Evolutionary conservation across 2,888 invertebrate species (phyloP), one percentile per base, ranked within the genome.

Genomic region (Pterostichus madidus): DNA sequence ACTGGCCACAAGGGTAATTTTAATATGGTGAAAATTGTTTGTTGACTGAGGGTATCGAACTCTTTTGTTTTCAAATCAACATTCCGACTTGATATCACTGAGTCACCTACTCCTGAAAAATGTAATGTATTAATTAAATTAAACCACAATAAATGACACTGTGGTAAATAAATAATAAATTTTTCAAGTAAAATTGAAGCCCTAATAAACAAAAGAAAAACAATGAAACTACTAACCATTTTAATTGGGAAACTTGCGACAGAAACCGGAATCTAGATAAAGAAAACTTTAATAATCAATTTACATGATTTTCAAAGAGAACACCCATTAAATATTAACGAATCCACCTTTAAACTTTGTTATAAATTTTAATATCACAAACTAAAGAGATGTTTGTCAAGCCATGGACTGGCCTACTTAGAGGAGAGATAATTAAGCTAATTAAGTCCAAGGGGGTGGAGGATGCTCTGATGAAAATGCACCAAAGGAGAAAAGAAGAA

Each of bases 391-490:
- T 35, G 24, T 56, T 39, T n/a, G 15, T 75, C 53, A 39, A 68
- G 13, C 35, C 64, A 0, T 49, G n/a, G 31, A 13, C 7, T 49
- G 52, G 53, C 53, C 76, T 32, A 76, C 15, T 76, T 76, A 10
- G 11, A 52, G 24, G n/a, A 8, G 76, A 56, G 13, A 56, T 39
- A 56, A 53, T 76, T 76, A 52, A 35, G 52, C 52, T 75, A 52
- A 75, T 39, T 32, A 68, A 61, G 80, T 46, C 8, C 7, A 68
- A 15, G 44, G 61, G 46, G 35, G 17, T 46, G 15, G 71, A 13
- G 32, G 76, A 53, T 31, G 59, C n/a, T n/a, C n/a, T 75, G 75
- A 75, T 75, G 75, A 81, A 78, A 64, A 46, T 80, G 80, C 64
- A 52, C n/a, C 80, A 35, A 44, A 80, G 39, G 24, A 49, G 35